Conservation (phyloP, 1,140 invertebrate genomes). For the Orius laevigatus region DNA sequence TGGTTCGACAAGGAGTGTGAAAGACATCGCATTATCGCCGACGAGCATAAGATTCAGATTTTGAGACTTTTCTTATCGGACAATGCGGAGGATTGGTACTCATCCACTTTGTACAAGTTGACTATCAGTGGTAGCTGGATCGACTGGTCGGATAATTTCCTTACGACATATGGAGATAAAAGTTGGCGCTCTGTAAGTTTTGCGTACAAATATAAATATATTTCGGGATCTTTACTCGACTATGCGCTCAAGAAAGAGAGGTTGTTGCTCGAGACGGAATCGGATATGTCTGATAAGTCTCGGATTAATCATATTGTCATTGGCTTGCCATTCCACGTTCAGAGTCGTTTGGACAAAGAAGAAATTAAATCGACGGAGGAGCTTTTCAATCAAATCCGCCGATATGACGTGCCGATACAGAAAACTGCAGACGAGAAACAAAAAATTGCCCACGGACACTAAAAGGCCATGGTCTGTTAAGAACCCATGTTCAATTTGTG, state of each 20-base stretch:
- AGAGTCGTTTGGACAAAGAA: conserved; percentile 20
- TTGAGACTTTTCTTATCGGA: neutral
- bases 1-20: neutral
- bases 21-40: neutral
- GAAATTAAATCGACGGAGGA: too few species aligned
- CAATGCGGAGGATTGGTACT: neutral
- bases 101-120: neutral
- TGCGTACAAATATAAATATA: too few species aligned
- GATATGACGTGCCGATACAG: too few species aligned
- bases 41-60: neutral
- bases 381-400: too few species aligned
- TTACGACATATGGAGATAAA: conserved; percentile 11
- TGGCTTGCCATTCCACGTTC: conserved; percentile 22
- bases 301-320: conserved; percentile 21
- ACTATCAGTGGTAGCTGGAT: neutral
- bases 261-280: too few species aligned
- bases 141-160: neutral
- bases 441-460: too few species aligned
- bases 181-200: too few species aligned
- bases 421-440: too few species aligned
- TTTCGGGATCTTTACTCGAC: too few species aligned
- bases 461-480: too few species aligned
- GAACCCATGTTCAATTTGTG: too few species aligned
- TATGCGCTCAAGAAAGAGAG: too few species aligned
- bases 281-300: neutral